phyloP scores from a whole-genome alignment of 53 echinoderm and acorn worm genomes.

The Stichopus horrens region DNA sequence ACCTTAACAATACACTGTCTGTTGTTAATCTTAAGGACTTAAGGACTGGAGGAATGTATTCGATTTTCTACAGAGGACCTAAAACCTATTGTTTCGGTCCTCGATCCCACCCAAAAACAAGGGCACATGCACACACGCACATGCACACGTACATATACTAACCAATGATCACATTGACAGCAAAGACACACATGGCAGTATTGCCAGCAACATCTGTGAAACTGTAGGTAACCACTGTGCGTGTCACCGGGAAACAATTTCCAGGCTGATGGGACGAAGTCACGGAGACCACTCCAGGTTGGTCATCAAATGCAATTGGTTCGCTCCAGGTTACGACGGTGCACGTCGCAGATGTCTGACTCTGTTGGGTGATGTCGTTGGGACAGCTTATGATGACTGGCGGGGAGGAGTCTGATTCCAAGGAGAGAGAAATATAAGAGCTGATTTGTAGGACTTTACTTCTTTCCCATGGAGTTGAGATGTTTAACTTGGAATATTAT shows the following conservation, averaged over 20 bases:
- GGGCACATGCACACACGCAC: too few species aligned
- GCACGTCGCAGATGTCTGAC: background rate
- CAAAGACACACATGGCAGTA: background rate
- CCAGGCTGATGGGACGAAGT: background rate
- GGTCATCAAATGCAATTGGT: slow-evolving; percentile 6
- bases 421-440: too few species aligned
- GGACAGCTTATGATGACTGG: slow-evolving; percentile 7
- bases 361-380: slow-evolving; percentile 15
- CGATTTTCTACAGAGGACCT: too few species aligned
- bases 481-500: too few species aligned
- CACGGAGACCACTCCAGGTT: slow-evolving; percentile 14
- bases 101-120: too few species aligned
- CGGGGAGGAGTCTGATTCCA: background rate
- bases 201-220: slow-evolving; percentile 21
- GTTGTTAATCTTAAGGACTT: too few species aligned
- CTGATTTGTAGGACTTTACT: too few species aligned
- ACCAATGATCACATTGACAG: background rate
- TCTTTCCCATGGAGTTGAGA: too few species aligned
- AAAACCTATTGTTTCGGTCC: too few species aligned
- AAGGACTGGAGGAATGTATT: background rate
- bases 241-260: slow-evolving; percentile 3
- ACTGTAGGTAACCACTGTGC: background rate
- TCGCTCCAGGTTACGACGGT: slow-evolving; percentile 4
- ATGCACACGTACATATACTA: background rate
- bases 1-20: too few species aligned